Evolutionary conservation across 2,888 invertebrate species (phyloP).

Genomic region (Drosophila diplacantha): DNA sequence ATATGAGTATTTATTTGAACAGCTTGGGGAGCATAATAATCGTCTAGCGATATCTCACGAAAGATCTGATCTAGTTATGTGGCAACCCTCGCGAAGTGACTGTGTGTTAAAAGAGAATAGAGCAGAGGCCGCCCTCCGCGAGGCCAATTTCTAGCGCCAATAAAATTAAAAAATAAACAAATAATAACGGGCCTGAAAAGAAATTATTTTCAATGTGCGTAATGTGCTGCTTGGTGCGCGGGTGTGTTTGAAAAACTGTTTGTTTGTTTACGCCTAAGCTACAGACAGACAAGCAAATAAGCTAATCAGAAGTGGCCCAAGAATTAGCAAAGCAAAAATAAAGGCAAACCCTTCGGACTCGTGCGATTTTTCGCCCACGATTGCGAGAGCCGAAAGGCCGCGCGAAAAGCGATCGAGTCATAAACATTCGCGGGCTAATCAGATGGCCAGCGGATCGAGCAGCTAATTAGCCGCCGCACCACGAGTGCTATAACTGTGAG

Average conservation of each 20-base stretch:
- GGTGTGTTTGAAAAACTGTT: constrained; percentile 25
- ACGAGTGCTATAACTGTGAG: constrained; percentile 51
- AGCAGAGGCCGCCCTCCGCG: constrained; percentile 8
- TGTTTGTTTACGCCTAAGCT: constrained; percentile 33
- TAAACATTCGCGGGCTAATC: constrained; percentile 61
- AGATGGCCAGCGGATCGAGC: constrained; percentile 37
- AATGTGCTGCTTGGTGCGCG: constrained; percentile 14
- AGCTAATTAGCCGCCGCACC: constrained; percentile 50
- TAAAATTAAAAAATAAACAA: constrained; percentile 31
- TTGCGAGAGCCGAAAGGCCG: constrained; percentile 40
- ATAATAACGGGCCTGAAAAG: constrained; percentile 12
- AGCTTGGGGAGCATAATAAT: background rate
- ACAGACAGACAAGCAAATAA: constrained; percentile 41
- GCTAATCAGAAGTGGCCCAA: constrained; percentile 37
- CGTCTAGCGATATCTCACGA: background rate
- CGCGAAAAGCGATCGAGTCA: constrained; percentile 45
- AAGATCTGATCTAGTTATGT: constrained; percentile 1
- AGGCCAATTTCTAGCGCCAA: constrained; percentile 6
- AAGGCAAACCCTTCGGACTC: constrained; percentile 28
- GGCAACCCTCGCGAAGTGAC: constrained; percentile 19
- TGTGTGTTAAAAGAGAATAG: constrained; percentile 15
- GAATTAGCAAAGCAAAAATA: constrained; percentile 38
- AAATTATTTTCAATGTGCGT: constrained; percentile 11
- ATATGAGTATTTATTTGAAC: background rate
- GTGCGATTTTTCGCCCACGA: constrained; percentile 53